phyloP scores from a whole-genome alignment of 2,797 vertebrate species.

The Nannoperca obscura region DNA sequence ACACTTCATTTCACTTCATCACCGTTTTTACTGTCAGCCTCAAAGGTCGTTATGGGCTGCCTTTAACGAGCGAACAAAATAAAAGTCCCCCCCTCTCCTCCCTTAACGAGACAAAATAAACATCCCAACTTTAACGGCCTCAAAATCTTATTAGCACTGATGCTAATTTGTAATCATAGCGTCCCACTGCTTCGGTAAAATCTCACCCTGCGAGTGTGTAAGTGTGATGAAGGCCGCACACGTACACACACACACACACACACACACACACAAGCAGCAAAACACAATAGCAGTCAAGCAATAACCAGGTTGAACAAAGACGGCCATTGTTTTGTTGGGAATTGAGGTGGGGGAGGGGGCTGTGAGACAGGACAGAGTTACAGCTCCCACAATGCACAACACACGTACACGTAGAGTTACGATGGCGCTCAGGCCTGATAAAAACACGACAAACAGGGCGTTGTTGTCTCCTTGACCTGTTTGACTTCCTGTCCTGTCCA shows the following conservation, averaged over 20 bases:
- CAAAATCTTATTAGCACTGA: constrained; percentile 67
- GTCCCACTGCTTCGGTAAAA: constrained; percentile 53
- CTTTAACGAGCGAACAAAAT: constrained; percentile 61
- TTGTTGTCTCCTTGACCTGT: constrained; percentile 50
- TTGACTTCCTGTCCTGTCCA: constrained; percentile 59
- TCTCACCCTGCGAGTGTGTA: constrained; percentile 1
- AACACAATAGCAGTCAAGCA: constrained; percentile 52
- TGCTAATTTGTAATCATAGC: constrained; percentile 69
- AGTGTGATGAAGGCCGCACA: constrained; percentile 29
- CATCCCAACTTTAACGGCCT: constrained; percentile 43
- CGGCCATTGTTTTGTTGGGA: constrained; percentile 68
- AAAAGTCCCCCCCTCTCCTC: constrained; percentile 12
- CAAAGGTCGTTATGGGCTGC: constrained; percentile 59
- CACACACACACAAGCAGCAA: constrained; percentile 13
- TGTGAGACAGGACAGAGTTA: constrained; percentile 65
- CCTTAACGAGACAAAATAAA: constrained; percentile 62
- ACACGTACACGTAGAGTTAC: constrained; percentile 15
- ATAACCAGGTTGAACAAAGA: constrained; percentile 71
- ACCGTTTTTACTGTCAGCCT: constrained; percentile 62
- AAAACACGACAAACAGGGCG: constrained; percentile 36
- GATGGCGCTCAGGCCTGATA: constrained; percentile 11
- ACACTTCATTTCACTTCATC: constrained; percentile 62
- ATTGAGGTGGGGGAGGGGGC: constrained; percentile 1
- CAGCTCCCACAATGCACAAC: constrained; percentile 65
- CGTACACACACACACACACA: constrained; percentile 20